Conservation (phyloP, 1,140 invertebrate species). For the Anadara kagoshimensis region DNA sequence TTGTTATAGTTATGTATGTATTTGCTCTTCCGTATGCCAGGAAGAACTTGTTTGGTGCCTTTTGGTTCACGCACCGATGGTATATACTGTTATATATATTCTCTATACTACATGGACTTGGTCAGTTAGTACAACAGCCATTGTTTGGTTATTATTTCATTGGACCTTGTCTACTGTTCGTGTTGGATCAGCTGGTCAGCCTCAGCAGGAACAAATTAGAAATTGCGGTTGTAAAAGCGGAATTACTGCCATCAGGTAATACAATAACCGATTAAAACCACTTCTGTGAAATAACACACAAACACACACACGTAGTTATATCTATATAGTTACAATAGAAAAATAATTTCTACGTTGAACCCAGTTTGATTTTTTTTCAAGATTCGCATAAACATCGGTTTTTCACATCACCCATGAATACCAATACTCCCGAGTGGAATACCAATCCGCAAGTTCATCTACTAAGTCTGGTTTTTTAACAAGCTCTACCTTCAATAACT, state of each 20-base stretch:
- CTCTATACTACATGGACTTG: slow-evolving; percentile 89
- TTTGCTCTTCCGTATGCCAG: slow-evolving; percentile 96
- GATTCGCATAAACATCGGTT: too few relatives aligned
- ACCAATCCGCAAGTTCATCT: too few relatives aligned
- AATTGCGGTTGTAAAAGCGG: slow-evolving; percentile 95
- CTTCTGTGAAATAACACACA: background rate
- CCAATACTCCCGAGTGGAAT: too few relatives aligned
- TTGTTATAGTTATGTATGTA: slow-evolving; percentile 97
- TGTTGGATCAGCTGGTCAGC: slow-evolving; percentile 95
- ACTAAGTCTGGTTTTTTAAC: too few relatives aligned
- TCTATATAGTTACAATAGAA: too few relatives aligned
- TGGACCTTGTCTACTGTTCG: slow-evolving; percentile 92
- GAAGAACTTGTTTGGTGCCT: slow-evolving; percentile 82
- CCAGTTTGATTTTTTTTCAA: too few relatives aligned
- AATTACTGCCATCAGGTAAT: slow-evolving; percentile 91
- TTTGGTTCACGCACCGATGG: slow-evolving; percentile 95
- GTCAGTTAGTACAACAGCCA: slow-evolving; percentile 85
- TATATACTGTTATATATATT: slow-evolving; percentile 93
- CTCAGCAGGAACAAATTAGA: slow-evolving; percentile 80
- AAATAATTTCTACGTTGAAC: too few relatives aligned
- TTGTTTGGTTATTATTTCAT: slow-evolving; percentile 97
- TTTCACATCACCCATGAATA: too few relatives aligned
- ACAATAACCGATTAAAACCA: too few relatives aligned
- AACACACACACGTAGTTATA: background rate
- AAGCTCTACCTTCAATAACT: too few relatives aligned